Percentiles rank a stretch among this genome's conserved stretches.
Conservation (phyloP, 2,888 invertebrate genomes). For the Lordiphosa andalusiaca region DNA sequence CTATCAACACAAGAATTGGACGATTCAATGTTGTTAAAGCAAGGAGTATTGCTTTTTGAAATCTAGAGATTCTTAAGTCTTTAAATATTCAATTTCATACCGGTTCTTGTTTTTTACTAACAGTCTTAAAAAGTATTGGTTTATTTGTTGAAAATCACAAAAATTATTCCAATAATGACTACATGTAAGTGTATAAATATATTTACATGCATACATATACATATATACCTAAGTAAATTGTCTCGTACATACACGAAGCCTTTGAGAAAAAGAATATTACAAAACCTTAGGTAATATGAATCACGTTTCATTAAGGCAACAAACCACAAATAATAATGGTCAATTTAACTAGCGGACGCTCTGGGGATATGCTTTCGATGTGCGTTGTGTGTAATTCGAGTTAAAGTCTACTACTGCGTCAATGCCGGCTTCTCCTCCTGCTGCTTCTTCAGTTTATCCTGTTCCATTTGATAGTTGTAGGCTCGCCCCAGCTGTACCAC, state of each 20-base stretch:
- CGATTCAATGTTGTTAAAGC: too few relatives aligned
- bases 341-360: slow-evolving; percentile 11
- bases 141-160: slow-evolving; percentile 52
- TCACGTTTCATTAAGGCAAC: slow-evolving; percentile 61
- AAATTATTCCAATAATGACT: slow-evolving; percentile 34
- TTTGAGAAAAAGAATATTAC: slow-evolving; percentile 36
- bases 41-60: not conserved
- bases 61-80: not conserved
- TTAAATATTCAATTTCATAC: not conserved
- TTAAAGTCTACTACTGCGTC: slow-evolving; percentile 18
- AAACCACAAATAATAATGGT: slow-evolving; percentile 47
- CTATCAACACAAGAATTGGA: too few relatives aligned
- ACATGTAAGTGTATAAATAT: slow-evolving; percentile 38
- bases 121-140: slow-evolving; percentile 34
- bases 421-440: slow-evolving; percentile 11
- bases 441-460: slow-evolving; percentile 47
- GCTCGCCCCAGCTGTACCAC: slow-evolving; percentile 90
- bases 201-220: slow-evolving; percentile 4
- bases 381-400: slow-evolving; percentile 18
- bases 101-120: slow-evolving; percentile 5
- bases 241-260: slow-evolving; percentile 42
- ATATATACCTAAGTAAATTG: not conserved
- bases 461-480: slow-evolving; percentile 55
- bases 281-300: slow-evolving; percentile 59
- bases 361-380: slow-evolving; percentile 13